These are phyloP conservation scores for Henicopernis longicauda DNA, from an alignment of 2,113 vertebrate species.

Conservation along the genomic window DNA sequence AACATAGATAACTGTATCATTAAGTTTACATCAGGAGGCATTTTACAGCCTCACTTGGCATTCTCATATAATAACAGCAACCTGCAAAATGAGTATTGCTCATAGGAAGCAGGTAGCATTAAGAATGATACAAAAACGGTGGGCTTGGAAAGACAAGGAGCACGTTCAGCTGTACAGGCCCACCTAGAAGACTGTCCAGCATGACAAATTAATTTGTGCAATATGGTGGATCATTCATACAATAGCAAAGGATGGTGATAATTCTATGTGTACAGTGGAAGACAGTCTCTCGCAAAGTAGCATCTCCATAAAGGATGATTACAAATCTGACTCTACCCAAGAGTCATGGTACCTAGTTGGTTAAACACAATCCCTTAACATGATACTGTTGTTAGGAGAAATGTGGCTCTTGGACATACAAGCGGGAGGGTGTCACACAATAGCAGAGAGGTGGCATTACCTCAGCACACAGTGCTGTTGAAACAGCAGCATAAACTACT, in stretches of 20 bases:
- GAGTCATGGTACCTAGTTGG: not conserved
- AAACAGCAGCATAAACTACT: not conserved
- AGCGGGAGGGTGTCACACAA: not conserved
- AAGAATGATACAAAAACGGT: not conserved
- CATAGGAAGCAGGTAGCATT: not conserved
- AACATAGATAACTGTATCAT: not conserved
- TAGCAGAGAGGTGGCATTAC: not conserved
- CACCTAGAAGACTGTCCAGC: not conserved
- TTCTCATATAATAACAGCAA: not conserved
- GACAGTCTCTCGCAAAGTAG: not conserved
- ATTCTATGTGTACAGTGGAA: not conserved
- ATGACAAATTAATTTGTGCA: not conserved
- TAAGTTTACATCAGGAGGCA: not conserved
- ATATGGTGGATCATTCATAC: accelerated
- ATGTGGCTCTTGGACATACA: not conserved
- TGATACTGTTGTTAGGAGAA: not conserved
- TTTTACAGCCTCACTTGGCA: not conserved
- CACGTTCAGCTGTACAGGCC: not conserved
- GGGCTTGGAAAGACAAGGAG: not conserved
- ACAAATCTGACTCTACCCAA: not conserved
- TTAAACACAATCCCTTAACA: not conserved
- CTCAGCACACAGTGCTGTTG: not conserved
- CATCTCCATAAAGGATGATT: not conserved
- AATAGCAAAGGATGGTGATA: not conserved
- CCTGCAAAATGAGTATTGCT: not conserved